Percentiles rank a stretch among this genome's conserved stretches.
phyloP scores from a whole-genome alignment of 2,888 invertebrate species.

The Venustoraphidia nigricollis region DNA sequence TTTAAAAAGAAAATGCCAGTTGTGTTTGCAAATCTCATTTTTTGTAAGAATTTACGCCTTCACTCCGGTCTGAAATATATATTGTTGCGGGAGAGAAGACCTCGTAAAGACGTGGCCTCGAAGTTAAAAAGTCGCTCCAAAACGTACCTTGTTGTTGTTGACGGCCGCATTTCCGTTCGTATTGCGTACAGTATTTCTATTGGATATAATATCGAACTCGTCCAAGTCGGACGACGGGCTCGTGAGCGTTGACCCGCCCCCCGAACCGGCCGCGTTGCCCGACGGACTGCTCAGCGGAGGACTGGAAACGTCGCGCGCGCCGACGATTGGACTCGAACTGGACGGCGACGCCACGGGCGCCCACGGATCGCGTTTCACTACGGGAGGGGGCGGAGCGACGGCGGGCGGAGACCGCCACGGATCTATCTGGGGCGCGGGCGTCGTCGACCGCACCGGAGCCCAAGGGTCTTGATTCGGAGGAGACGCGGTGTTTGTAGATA shows the following conservation, averaged over 20 bases:
- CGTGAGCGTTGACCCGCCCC: conserved; percentile 14
- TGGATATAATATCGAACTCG: conserved; percentile 76
- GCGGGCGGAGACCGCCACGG: conserved; percentile 8
- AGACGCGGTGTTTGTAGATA: conserved; percentile 29
- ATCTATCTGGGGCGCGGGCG: conserved; percentile 3
- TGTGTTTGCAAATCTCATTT: too few species aligned
- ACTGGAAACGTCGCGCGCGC: neutral
- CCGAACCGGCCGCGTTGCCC: conserved; percentile 5
- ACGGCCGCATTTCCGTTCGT: conserved; percentile 14
- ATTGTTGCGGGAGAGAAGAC: too few species aligned
- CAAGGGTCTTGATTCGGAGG: conserved; percentile 39
- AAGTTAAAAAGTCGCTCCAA: neutral
- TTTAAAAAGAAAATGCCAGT: neutral
- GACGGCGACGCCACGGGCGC: conserved; percentile 22
- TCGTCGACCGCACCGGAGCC: conserved; percentile 28
- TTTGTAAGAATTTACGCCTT: too few species aligned
- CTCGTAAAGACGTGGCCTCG: too few species aligned
- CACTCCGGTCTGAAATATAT: too few species aligned
- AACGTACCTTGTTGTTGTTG: conserved; percentile 11
- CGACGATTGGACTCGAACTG: conserved; percentile 3
- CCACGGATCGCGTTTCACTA: conserved; percentile 34
- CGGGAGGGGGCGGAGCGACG: conserved; percentile 13
- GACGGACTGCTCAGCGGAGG: conserved; percentile 7
- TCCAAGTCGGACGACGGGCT: conserved; percentile 55
- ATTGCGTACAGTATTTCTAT: conserved; percentile 39